Evolutionary conservation across 1,140 invertebrate genomes (phyloP), one percentile per base, ranked within the genome.

Genomic region (Neotoxoptera formosana): DNA sequence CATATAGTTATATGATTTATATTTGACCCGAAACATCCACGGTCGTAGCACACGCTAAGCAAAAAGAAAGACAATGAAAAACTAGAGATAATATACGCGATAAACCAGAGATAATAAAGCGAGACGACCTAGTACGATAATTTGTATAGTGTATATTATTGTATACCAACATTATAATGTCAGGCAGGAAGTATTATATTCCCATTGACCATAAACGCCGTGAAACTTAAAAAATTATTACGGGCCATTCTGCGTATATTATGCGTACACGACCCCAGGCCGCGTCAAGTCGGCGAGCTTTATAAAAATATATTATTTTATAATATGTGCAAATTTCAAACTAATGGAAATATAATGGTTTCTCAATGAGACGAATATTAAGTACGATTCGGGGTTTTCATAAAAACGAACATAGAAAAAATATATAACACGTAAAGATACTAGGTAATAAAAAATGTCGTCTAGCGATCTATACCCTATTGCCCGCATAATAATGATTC

Each of bases 211-310:
- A 76, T 76, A 76, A 76, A 76, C 60, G n/a, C 60, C 60, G 14
- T 76, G 60, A 17, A 76, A 76, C 11, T 76, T 76, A 76, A 76
- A 76, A 76, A 76, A 76, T n/a, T 76, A 76, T n/a, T 76, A 76
- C 14, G 60, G 60, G 14, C 60, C 17, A 76, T 76, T 76, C n/a
- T 20, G n/a, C n/a, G n/a, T n/a, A 76, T 17, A n/a, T 41, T 41
- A 41, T 41, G 41, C 4, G 4, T n/a, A 76, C 17, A 76, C n/a
- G n/a, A n/a, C 17, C n/a, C 14, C 14, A 76, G n/a, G n/a, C n/a
- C 60, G 4, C n/a, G 30, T 76, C 30, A 76, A 76, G 60, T 76
- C 11, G 60, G 60, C 17, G 60, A 76, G 30, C 14, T 76, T 76
- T 76, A 76, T n/a, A 76, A 76, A 76, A 76, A 76, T 34, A 53